Conservation (phyloP, 2,113 vertebrate genomes). For the Chaetura pelagica region DNA sequence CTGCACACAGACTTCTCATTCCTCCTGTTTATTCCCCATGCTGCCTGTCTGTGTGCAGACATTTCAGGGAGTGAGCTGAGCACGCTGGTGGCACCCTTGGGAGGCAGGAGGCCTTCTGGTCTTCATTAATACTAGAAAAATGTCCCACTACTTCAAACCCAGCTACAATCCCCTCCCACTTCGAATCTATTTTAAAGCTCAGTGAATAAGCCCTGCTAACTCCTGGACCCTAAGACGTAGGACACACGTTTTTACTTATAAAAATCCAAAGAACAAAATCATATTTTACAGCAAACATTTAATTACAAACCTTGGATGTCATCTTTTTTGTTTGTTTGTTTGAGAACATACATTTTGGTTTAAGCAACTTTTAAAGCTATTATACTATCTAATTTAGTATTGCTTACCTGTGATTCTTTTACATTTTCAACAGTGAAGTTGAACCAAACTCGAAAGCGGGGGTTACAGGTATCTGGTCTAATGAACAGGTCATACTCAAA, state of each 20-base stretch:
- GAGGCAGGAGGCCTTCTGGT: too few relatives aligned
- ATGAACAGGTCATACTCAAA: slow-evolving; percentile 99
- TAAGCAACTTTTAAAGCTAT: not conserved
- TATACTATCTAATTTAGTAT: not conserved
- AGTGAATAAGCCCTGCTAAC: too few relatives aligned
- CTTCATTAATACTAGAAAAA: too few relatives aligned
- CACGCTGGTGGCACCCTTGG: too few relatives aligned
- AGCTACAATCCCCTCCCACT: too few relatives aligned
- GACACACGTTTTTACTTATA: not conserved
- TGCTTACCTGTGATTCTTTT: slow-evolving; percentile 90
- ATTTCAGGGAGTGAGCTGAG: too few relatives aligned
- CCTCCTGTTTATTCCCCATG: too few relatives aligned
- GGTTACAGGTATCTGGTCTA: slow-evolving; percentile 96
- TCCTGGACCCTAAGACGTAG: too few relatives aligned
- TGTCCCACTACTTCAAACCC: too few relatives aligned
- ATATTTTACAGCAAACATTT: not conserved
- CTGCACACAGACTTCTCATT: too few relatives aligned
- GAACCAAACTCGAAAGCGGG: slow-evolving; percentile 98
- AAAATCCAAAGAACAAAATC: not conserved
- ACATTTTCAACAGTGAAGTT: slow-evolving; percentile 98
- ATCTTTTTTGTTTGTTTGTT: not conserved
- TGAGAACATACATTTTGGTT: not conserved
- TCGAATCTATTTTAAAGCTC: too few relatives aligned
- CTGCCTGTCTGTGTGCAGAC: too few relatives aligned
- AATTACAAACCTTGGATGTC: not conserved